A percentile compares a stretch with the other conserved stretches of the same genome.
Conservation (phyloP, 37 sponge, comb jelly and placozoan species). For the Mnemiopsis leidyi region DNA sequence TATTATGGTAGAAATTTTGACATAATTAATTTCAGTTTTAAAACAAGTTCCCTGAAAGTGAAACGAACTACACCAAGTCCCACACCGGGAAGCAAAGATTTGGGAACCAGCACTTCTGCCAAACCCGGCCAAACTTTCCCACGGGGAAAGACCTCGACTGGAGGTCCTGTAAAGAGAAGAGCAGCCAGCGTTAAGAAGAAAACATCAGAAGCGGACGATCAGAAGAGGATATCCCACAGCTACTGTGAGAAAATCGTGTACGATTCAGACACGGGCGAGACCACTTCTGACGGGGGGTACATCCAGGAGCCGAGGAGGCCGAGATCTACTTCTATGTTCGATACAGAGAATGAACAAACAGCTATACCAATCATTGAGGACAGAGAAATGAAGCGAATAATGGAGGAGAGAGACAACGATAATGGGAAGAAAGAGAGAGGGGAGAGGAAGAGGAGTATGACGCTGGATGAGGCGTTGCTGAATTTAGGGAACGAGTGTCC, state of each 20-base stretch:
- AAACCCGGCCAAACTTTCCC: background rate
- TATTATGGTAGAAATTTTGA: too few species aligned
- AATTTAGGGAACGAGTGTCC: background rate
- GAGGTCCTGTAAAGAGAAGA: slow-evolving; percentile 10
- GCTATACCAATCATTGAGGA: background rate
- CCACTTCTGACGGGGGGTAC: background rate
- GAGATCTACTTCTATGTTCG: slow-evolving; percentile 36
- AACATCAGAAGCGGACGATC: background rate
- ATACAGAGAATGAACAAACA: background rate
- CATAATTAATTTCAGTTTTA: slow-evolving; percentile 6
- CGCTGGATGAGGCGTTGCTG: slow-evolving; percentile 16
- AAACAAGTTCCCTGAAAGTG: background rate
- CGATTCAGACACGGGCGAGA: background rate
- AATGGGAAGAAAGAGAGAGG: background rate
- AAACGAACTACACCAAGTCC: background rate
- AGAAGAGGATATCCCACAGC: slow-evolving; percentile 23
- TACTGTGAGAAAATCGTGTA: slow-evolving; percentile 1
- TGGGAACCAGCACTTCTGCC: background rate
- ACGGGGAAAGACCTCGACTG: background rate
- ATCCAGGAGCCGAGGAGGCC: background rate
- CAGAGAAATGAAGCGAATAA: background rate
- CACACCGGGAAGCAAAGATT: background rate
- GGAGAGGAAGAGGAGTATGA: background rate
- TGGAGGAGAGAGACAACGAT: background rate
- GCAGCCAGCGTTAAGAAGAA: background rate